These are phyloP conservation scores for Pholis gunnellus DNA, from an alignment of 2,113 vertebrate genomes.

Conservation along the genomic window DNA sequence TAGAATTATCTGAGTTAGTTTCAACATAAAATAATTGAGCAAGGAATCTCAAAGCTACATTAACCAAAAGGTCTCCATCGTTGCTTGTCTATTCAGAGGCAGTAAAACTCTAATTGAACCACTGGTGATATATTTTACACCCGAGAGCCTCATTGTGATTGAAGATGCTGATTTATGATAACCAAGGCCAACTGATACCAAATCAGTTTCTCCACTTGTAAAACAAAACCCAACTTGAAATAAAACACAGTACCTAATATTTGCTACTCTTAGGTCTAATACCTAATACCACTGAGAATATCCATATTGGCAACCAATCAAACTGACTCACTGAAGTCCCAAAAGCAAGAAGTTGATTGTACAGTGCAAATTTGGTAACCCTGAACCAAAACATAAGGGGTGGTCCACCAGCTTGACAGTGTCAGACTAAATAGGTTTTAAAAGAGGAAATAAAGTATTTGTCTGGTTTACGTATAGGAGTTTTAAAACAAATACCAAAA, in stretches of 20 bases:
- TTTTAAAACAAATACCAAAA: constrained; percentile 35
- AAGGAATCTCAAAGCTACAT: constrained; percentile 20
- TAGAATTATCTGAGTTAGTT: background rate
- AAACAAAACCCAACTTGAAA: constrained; percentile 10
- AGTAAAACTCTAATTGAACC: background rate
- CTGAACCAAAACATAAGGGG: constrained; percentile 2
- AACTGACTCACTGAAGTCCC: background rate
- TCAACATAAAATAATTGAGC: background rate
- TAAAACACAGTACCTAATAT: constrained; percentile 3
- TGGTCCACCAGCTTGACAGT: constrained; percentile 8
- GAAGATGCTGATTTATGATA: background rate
- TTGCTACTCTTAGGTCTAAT: constrained; percentile 6
- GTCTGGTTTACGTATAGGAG: constrained; percentile 5
- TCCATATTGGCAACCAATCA: background rate
- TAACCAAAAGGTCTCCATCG: background rate
- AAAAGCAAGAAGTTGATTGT: constrained; percentile 37
- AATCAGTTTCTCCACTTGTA: background rate
- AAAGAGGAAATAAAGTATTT: constrained; percentile 24
- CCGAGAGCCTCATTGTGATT: background rate
- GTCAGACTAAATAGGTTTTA: constrained; percentile 32
- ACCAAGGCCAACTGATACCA: constrained; percentile 8
- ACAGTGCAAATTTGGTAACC: constrained; percentile 37
- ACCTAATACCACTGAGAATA: constrained; percentile 1
- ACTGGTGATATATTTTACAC: background rate
- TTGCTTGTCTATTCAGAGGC: background rate